Percentiles rank a stretch among this genome's conserved stretches.
phyloP scores from a whole-genome alignment of 1,140 invertebrate species.

The Magallana ariakensis region DNA sequence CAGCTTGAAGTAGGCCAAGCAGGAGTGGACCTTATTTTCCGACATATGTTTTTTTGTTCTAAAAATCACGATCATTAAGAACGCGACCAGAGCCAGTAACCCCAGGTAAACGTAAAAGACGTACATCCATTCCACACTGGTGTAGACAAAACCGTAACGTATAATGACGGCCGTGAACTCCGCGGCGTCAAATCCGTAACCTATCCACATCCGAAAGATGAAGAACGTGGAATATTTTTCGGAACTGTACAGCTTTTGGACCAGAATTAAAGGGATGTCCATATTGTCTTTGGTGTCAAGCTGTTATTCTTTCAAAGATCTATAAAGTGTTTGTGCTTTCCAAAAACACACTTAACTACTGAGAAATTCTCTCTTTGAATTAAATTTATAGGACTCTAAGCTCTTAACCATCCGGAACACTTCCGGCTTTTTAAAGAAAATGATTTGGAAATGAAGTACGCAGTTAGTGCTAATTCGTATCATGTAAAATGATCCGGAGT shows the following conservation, averaged over 20 bases:
- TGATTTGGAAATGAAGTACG: too few species aligned
- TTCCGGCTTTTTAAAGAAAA: too few species aligned
- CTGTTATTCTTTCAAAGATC: too few species aligned
- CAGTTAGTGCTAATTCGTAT: too few species aligned
- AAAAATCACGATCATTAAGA: slow-evolving; percentile 27
- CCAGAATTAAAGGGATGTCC: neutral
- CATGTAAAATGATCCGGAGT: too few species aligned
- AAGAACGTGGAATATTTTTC: slow-evolving; percentile 23
- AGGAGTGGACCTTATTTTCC: neutral
- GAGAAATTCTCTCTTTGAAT: too few species aligned
- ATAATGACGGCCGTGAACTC: slow-evolving; percentile 17
- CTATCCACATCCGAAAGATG: slow-evolving; percentile 47
- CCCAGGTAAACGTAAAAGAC: slow-evolving; percentile 45
- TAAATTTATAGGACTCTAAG: too few species aligned
- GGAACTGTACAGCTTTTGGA: neutral
- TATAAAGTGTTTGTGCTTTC: too few species aligned
- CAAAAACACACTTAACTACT: too few species aligned
- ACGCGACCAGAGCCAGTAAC: slow-evolving; percentile 17
- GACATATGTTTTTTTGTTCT: neutral
- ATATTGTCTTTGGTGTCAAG: neutral
- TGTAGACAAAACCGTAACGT: slow-evolving; percentile 25
- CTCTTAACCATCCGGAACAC: too few species aligned
- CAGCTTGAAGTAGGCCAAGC: slow-evolving; percentile 45
- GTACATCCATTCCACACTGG: slow-evolving; percentile 31
- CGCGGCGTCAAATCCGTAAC: slow-evolving; percentile 44